Evolutionary conservation across 2,113 vertebrate species (phyloP).

Genomic region (Motacilla alba): DNA sequence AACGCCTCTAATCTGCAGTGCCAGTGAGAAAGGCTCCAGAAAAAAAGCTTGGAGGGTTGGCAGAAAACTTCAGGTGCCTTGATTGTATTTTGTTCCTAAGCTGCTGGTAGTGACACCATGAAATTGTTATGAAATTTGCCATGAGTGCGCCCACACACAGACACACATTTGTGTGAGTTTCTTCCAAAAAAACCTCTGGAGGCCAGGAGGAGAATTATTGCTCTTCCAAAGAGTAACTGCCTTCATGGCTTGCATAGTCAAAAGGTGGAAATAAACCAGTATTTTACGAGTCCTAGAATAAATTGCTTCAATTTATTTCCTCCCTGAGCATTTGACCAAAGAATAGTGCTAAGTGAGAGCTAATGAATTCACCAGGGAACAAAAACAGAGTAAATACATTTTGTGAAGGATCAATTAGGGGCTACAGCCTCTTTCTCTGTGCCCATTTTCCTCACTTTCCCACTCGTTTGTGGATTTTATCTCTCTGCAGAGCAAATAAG

Average conservation of each 20-base stretch:
- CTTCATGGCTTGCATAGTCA: neutral
- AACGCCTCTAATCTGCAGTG: neutral
- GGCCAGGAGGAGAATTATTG: neutral
- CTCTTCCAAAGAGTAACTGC: neutral
- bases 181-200: neutral
- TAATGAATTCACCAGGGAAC: neutral
- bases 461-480: neutral
- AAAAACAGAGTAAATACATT: neutral
- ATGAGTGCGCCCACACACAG: neutral
- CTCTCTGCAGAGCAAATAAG: neutral
- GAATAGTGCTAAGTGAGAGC: neutral
- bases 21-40: neutral
- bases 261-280: neutral
- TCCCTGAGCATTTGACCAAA: neutral
- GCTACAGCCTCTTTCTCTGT: neutral
- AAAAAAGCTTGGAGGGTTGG: neutral
- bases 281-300: neutral
- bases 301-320: conserved; percentile 7
- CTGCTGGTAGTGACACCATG: neutral
- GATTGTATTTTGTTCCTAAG: neutral
- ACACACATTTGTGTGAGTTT: neutral
- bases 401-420: neutral
- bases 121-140: neutral
- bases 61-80: neutral
- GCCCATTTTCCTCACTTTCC: neutral